Evolutionary conservation across 64 coral and sea anemone genomes (phyloP).

Genomic region (Astreopora myriophthalma): DNA sequence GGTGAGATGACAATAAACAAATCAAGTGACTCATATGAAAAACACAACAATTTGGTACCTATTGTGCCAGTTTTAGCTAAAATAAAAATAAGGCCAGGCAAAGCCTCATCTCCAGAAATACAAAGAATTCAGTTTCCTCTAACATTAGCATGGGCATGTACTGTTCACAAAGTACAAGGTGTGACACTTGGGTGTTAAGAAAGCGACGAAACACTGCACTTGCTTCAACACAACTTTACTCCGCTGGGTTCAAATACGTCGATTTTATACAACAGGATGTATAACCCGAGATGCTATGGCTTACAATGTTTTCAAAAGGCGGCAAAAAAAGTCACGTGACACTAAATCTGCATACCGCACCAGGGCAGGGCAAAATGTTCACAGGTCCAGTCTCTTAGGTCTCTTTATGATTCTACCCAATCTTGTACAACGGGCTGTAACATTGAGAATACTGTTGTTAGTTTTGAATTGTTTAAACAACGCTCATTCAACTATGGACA

Average conservation of each 20-base stretch:
- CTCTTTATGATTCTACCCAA: too few relatives aligned
- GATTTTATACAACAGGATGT: too few relatives aligned
- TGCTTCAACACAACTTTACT: too few relatives aligned
- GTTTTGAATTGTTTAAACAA: constrained; percentile 23
- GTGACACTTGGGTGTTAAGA: constrained; percentile 11
- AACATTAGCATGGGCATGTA: constrained; percentile 39
- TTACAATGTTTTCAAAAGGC: too few relatives aligned
- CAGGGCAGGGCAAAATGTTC: too few relatives aligned
- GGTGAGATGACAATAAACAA: not conserved
- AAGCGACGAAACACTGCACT: too few relatives aligned
- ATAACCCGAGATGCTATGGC: too few relatives aligned
- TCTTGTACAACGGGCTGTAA: too few relatives aligned
- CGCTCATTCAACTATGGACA: constrained; percentile 40
- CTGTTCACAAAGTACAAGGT: constrained; percentile 50
- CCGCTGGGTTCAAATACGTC: too few relatives aligned
- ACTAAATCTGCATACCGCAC: too few relatives aligned
- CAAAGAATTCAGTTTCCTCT: constrained; percentile 50
- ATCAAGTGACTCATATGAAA: constrained; percentile 3
- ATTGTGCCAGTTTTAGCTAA: constrained; percentile 35
- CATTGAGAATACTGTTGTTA: constrained; percentile 35
- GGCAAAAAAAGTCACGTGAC: too few relatives aligned
- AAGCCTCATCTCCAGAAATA: constrained; percentile 44
- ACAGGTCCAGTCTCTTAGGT: too few relatives aligned
- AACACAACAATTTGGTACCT: constrained; percentile 15
- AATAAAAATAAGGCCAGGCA: constrained; percentile 15